phyloP scores from a whole-genome alignment of 1,140 invertebrate species.

The Drosophila lacteicornis region DNA sequence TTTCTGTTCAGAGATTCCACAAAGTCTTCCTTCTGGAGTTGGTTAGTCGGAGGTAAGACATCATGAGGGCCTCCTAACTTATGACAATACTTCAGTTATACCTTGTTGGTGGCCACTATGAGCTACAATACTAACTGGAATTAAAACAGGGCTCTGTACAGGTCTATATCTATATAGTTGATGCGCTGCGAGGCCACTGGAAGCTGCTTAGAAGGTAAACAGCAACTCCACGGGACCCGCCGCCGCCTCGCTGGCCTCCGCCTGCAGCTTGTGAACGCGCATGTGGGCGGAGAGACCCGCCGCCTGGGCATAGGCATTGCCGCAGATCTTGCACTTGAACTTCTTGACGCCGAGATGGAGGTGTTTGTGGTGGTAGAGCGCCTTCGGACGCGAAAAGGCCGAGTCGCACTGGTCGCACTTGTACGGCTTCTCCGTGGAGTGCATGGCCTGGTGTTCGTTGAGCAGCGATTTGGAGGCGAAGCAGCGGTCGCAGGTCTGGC shows the following conservation, averaged over 20 bases:
- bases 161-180: neutral
- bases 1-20: too few species aligned
- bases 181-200: neutral
- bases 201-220: slow-evolving; percentile 9
- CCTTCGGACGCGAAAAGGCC: slow-evolving; percentile 93
- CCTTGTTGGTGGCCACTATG: neutral
- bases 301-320: slow-evolving; percentile 77
- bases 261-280: slow-evolving; percentile 68
- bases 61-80: too few species aligned
- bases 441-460: slow-evolving; percentile 88
- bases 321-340: slow-evolving; percentile 89
- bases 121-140: neutral
- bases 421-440: slow-evolving; percentile 92
- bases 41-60: too few species aligned
- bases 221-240: slow-evolving; percentile 13
- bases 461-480: slow-evolving; percentile 75
- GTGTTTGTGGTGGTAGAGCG: slow-evolving; percentile 92
- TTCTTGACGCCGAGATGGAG: slow-evolving; percentile 94
- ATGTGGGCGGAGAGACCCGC: slow-evolving; percentile 79
- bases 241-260: slow-evolving; percentile 11
- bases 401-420: slow-evolving; percentile 91
- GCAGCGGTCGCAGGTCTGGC: slow-evolving; percentile 56
- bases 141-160: neutral
- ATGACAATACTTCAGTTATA: too few species aligned
- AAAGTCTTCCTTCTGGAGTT: too few species aligned